Evolutionary conservation across 2,113 vertebrate species (phyloP).

Genomic region (Prionailurus viverrinus): DNA sequence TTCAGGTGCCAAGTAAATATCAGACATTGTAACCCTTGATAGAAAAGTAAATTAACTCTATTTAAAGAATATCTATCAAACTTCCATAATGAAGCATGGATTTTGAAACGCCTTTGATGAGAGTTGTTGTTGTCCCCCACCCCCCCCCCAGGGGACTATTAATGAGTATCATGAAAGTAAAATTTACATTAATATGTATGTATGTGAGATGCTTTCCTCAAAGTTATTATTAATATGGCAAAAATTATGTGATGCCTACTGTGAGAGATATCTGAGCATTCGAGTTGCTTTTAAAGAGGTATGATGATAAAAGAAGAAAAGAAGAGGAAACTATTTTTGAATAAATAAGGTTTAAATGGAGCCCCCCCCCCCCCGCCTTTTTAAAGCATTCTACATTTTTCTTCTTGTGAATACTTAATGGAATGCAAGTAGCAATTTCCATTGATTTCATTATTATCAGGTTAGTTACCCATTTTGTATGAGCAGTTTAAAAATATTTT

Average conservation of each 20-base stretch:
- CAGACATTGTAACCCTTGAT: neutral
- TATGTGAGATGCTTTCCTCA: slow-evolving; percentile 16
- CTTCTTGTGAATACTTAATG: neutral
- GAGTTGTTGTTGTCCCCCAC: neutral
- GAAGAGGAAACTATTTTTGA: slow-evolving; percentile 70
- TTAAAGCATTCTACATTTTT: slow-evolving; percentile 47
- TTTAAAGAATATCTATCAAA: neutral
- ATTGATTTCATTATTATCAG: slow-evolving; percentile 61
- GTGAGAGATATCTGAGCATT: slow-evolving; percentile 51
- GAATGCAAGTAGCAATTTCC: neutral
- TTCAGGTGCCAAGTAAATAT: neutral
- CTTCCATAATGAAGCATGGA: neutral
- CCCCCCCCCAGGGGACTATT: neutral
- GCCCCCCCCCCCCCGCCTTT: neutral
- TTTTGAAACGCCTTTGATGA: slow-evolving; percentile 44
- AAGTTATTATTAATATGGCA: slow-evolving; percentile 14
- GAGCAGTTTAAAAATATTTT: neutral
- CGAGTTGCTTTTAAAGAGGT: slow-evolving; percentile 60
- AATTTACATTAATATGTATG: neutral
- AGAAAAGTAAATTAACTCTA: slow-evolving; percentile 14
- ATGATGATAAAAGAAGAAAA: neutral
- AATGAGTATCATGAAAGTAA: neutral
- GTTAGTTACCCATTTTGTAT: slow-evolving; percentile 73
- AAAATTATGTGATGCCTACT: slow-evolving; percentile 44
- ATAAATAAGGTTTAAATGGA: slow-evolving; percentile 78